Base-by-base conservation (phyloP, 2,113 vertebrate species). In the Caranx melampygus region DNA sequence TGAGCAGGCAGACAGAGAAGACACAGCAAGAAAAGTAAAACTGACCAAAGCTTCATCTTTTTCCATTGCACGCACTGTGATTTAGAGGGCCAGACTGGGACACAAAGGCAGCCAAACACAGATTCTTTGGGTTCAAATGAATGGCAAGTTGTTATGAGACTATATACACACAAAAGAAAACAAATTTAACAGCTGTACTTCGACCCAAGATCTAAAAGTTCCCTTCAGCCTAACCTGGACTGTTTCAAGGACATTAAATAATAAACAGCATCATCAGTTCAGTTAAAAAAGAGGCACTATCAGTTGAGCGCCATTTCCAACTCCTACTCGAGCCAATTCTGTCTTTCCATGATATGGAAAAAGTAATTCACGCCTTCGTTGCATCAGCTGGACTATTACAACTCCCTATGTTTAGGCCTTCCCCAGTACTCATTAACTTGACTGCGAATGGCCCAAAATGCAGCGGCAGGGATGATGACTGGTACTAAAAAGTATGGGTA, bases 91-190 rank as follows among this genome's bases (percentile, higher is more conserved):
- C 34, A 72, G 59, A 11, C 35, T 34, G 15, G 37, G 31, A 72
- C 62, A 72, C 60, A 64, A 78, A 85, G 60, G 64, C 33, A 58
- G 33, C 26, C n/a, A n/a, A 26, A 44, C 60, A 55, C n/a, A 72
- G 9, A 40, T 42, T 6, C 37, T 40, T 45, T 14, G 16, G 40
- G 11, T 42, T 10, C 45, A 47, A 47, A 47, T 47, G 16, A 42
- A 42, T 42, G 6, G 1, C 40, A 42, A 42, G 8, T 42, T 42
- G 11, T 42, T 42, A 9, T 42, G 40, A 42, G 40, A 8, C 10
- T 42, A 42, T 11, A 42, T 42, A 42, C 40, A 42, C 40, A 42
- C 10, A 42, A 42, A 8, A 42, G 40, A 42, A 42, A 42, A 42
- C 40, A 10, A 42, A 7, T 1, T 54, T 54, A 7, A n/a, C n/a